Base-by-base conservation (phyloP, 2,113 vertebrate species). In the Apteryx mantelli region DNA sequence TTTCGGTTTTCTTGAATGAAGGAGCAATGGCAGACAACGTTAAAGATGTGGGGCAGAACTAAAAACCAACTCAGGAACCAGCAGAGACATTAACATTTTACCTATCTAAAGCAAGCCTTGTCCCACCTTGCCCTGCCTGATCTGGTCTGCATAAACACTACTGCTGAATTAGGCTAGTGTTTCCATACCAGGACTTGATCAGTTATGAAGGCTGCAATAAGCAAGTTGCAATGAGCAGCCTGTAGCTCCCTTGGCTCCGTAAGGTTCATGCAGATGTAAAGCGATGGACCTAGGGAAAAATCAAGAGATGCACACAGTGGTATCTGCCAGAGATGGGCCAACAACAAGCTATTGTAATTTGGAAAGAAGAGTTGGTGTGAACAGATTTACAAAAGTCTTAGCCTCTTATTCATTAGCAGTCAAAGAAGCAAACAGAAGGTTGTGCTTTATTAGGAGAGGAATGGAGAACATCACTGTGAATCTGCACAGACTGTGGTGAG, bases 401-500 rank as follows among this genome's bases (percentile, higher is more conserved):
- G 11, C 40, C 73, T 78, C 44, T 42, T 46, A 50, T 53, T 82
- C 46, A 55, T 88, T 71, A 94, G 76, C 55, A 92, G 70, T 17
- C 56, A 58, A 86, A 88, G 78, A 65, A 70, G 20, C 40, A 74
- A 86, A 44, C 10, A 74, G 70, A 65, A 89, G 71, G 20, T 32
- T 81, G 15, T 91, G 38, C 8, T 50, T 53, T 77, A 3, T 3
- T n/a, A 58, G 40, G 30, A 60, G 40, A 93, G 26, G 19, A 48
- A 50, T 16, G 25, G 58, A 85, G 70, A 73, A 76, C n/a, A 25
- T 13, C 24, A 25, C 56, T 38, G 26, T 50, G 25, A 0, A 0
- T 25, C 46, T 53, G 48, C 50, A n/a, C 0, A 1, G 36, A 38
- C 34, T 1, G 2, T 0, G 0, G 52, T 8, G 16, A 92, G 74